These are phyloP conservation scores for Byasa hedistus DNA, from an alignment of 2,888 invertebrate genomes.

Conservation along the genomic window DNA sequence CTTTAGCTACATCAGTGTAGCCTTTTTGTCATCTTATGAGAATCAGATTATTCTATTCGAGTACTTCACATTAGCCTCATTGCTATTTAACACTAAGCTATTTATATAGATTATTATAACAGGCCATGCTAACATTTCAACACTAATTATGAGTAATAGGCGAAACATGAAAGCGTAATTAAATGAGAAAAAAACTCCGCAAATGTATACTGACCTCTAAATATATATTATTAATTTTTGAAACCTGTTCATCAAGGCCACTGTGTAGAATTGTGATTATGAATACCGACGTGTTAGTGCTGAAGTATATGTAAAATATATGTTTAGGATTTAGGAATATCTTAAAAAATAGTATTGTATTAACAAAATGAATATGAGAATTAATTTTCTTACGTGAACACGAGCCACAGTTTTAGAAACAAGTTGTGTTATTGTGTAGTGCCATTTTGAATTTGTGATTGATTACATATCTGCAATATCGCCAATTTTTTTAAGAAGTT, in stretches of 20 bases:
- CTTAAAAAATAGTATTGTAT: too few species aligned
- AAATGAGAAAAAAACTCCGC: neutral
- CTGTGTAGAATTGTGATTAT: neutral
- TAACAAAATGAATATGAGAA: neutral
- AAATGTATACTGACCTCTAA: neutral
- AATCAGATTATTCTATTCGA: too few species aligned
- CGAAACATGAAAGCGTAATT: neutral
- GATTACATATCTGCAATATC: conserved; percentile 2
- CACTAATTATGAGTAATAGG: too few species aligned
- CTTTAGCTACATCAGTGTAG: too few species aligned
- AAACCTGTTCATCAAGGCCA: neutral
- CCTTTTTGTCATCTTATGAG: too few species aligned
- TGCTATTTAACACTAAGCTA: too few species aligned
- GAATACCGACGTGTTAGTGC: neutral
- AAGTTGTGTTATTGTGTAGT: neutral
- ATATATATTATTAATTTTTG: conserved; percentile 1
- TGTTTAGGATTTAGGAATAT: neutral
- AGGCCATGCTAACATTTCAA: too few species aligned
- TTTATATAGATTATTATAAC: too few species aligned
- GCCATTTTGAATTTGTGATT: conserved; percentile 26
- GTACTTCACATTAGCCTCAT: too few species aligned
- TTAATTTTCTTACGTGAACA: too few species aligned
- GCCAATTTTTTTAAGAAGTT: neutral
- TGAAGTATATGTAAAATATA: neutral
- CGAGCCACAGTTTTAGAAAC: too few species aligned